Evolutionary conservation across 2,888 invertebrate species (phyloP).

Genomic region (Lacanobia oleracea): DNA sequence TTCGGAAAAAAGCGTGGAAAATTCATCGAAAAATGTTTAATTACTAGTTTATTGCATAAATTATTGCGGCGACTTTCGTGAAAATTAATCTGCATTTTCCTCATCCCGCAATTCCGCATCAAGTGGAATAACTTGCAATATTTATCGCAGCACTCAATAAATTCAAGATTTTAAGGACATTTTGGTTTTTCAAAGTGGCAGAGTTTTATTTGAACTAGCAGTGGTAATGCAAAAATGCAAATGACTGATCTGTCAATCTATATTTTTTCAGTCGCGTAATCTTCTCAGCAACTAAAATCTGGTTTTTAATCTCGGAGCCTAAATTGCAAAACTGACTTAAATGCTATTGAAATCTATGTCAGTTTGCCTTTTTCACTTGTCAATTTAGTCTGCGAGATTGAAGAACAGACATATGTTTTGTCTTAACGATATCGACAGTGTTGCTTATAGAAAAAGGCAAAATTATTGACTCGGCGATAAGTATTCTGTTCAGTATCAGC

Average conservation of each 20-base stretch:
- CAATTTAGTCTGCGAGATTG: too few species aligned
- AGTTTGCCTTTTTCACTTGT: too few species aligned
- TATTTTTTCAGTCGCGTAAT: neutral
- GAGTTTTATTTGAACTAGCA: constrained; percentile 7
- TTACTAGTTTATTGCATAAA: constrained; percentile 1
- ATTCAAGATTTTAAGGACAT: neutral
- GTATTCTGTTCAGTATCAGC: constrained; percentile 24
- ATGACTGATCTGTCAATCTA: neutral
- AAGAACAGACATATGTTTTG: too few species aligned
- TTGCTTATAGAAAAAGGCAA: constrained; percentile 25
- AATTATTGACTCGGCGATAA: constrained; percentile 31
- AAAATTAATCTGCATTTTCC: constrained; percentile 1
- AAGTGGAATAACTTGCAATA: constrained; percentile 3
- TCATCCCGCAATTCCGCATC: neutral
- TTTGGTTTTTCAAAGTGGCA: neutral
- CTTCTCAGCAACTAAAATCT: too few species aligned
- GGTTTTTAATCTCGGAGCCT: too few species aligned
- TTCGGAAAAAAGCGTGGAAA: constrained; percentile 1
- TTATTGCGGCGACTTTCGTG: neutral
- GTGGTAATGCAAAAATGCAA: neutral
- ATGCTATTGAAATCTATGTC: too few species aligned
- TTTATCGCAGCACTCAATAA: neutral
- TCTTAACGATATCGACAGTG: neutral
- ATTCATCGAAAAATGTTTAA: constrained; percentile 3
- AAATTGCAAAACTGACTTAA: too few species aligned